Percentiles rank a stretch among this genome's conserved stretches.
phyloP scores from a whole-genome alignment of 2,888 invertebrate species.

The Xanthorhoe spadicearia region DNA sequence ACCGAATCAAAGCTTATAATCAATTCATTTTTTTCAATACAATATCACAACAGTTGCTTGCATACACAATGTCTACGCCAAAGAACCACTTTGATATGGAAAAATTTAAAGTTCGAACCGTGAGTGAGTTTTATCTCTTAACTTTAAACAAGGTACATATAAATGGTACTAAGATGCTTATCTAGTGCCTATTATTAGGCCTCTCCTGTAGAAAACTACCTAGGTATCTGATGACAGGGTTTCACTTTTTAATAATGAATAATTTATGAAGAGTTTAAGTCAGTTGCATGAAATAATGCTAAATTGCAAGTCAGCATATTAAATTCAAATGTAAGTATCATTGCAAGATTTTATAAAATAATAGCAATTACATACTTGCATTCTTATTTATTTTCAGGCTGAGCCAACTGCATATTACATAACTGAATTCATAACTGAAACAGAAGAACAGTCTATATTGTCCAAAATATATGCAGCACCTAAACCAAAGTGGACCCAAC shows the following conservation, averaged over 20 bases:
- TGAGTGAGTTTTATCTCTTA: slow-evolving; percentile 45
- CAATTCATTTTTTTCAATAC: too few relatives aligned
- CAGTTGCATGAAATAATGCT: too few relatives aligned
- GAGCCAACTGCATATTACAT: slow-evolving; percentile 91
- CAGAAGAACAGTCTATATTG: slow-evolving; percentile 89
- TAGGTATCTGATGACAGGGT: too few relatives aligned
- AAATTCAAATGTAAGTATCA: too few relatives aligned
- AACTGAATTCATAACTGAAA: slow-evolving; percentile 92
- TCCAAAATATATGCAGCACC: slow-evolving; percentile 91
- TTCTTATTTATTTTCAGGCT: slow-evolving; percentile 62
- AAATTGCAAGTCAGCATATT: too few relatives aligned
- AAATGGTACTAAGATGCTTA: too few relatives aligned
- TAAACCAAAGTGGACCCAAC: slow-evolving; percentile 97
- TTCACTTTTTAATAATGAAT: too few relatives aligned
- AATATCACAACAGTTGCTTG: background rate
- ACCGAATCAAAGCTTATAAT: too few relatives aligned
- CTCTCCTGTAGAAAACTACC: too few relatives aligned
- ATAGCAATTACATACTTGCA: background rate
- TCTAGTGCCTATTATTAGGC: too few relatives aligned
- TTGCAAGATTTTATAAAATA: too few relatives aligned
- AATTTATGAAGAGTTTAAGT: too few relatives aligned
- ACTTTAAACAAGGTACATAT: background rate
- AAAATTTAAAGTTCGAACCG: slow-evolving; percentile 46
- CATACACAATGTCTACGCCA: background rate
- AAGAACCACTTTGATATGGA: slow-evolving; percentile 36